Base-by-base conservation (phyloP, 92 coral and sea anemone genomes). In the Heteractis magnifica region DNA sequence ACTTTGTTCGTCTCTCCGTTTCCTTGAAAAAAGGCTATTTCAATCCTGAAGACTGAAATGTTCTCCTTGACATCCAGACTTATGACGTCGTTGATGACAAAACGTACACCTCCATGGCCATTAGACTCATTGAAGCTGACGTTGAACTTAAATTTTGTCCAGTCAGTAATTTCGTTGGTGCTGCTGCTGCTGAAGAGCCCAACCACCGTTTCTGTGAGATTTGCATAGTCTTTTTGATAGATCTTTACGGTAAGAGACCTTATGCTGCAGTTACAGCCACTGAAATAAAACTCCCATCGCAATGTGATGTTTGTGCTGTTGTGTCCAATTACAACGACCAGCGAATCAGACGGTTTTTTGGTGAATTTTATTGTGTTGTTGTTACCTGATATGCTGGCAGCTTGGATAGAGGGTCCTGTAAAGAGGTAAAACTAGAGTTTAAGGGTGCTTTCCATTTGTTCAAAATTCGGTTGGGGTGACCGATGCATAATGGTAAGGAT, bases 251-350 rank as follows among this genome's bases (percentile, higher is more conserved):
- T 62, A 21, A 62, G 7, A 16, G 71, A 62, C 20, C 4, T n/a
- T 62, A 62, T 62, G 18, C 4, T n/a, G 18, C 72, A 68, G 0
- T 20, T 68, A 10, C 72, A 68, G 72, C 21, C 0, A 68, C 49
- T 68, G 49, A 68, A 23, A 23, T 68, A 49, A 55, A 78, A 78
- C 52, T 11, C 49, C 81, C 81, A 78, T 59, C 71, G 7, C 81
- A 78, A 2, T 8, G 51, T 59, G 52, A 78, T 71, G 18, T 78
- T 26, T 1, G 81, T 78, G 52, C 71, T 21, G 51, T 78, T 78
- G 11, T 20, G 52, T 6, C 81, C 81, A 14, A 59, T 55, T 19
- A 78, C 52, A 78, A 78, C 70, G 41, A 78, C 81, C 49, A 78
- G 52, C 1, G 81, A 71, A 58, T 55, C 14, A 19, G 70, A 19